Conservation (phyloP, 1,140 invertebrate genomes). For the Tetragnatha versicolor region DNA sequence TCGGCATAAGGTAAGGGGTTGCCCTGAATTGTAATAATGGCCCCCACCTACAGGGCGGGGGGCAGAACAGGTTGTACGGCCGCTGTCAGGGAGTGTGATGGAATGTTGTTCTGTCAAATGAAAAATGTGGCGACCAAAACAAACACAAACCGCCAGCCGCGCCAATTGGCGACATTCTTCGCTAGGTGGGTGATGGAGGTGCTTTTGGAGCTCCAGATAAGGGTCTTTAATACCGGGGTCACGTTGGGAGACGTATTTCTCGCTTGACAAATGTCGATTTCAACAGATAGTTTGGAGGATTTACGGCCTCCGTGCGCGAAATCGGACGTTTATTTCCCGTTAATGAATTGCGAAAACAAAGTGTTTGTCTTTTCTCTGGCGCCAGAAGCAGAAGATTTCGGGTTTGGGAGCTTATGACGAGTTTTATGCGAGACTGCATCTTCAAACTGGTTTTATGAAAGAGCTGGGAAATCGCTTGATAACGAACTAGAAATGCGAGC, state of each 20-base stretch:
- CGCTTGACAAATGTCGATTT: neutral
- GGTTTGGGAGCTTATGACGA: too few relatives aligned
- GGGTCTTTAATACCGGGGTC: constrained; percentile 17
- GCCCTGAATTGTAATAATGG: neutral
- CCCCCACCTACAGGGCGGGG: neutral
- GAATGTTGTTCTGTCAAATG: constrained; percentile 47
- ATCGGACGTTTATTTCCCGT: too few relatives aligned
- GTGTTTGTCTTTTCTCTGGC: too few relatives aligned
- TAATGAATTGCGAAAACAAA: too few relatives aligned
- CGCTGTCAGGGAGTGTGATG: constrained; percentile 24
- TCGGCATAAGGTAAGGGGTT: neutral
- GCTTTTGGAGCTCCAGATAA: too few relatives aligned
- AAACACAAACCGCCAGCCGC: constrained; percentile 34
- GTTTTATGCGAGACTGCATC: too few relatives aligned
- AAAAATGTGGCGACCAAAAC: constrained; percentile 33
- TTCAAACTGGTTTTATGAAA: too few relatives aligned
- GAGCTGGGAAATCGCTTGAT: too few relatives aligned
- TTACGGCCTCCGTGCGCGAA: neutral
- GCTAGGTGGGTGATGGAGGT: neutral
- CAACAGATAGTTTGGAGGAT: neutral
- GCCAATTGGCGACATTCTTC: neutral
- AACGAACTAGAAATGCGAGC: too few relatives aligned
- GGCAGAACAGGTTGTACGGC: constrained; percentile 22
- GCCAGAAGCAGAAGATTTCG: too few relatives aligned
- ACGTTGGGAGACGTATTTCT: neutral